Evolutionary conservation across 2,888 invertebrate genomes (phyloP), one percentile per base, ranked within the genome.

Genomic region (Pseudoips prasinana): DNA sequence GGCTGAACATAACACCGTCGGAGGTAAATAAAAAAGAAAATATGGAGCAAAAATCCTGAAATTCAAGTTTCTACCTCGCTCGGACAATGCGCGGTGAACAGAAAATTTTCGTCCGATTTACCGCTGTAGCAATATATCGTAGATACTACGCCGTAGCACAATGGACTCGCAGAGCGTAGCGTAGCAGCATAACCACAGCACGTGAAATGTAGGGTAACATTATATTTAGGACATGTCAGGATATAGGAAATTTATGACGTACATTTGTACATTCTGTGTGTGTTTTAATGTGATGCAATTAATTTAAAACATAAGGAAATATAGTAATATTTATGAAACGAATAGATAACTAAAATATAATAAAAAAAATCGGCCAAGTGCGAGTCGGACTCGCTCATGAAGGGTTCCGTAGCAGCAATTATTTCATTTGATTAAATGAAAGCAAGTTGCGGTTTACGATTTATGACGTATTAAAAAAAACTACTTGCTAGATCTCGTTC

Each of bases 61-160:
- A 59, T 35, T 39, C 25, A 42, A 48, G 38, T 40, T 39, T 34
- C 33, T 30, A 43, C 43, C 42, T 2, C 14, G 14, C 14, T 45
- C 33, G 52, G 49, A 57, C 64, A 62, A 54, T 49, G 49, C 44
- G 30, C 41, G 40, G 31, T 35, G 48, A 47, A 55, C 54, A 47
- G 54, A 58, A 66, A 58, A 55, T 63, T 60, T 63, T 61, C 52
- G 49, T 51, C 46, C 52, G 53, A 63, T 64, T 56, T 60, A 54
- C 51, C 54, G 50, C 49, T 49, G 58, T 60, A 60, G 56, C 52
- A 51, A 64, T 64, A 58, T 60, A 54, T 61, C 58, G 57, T 60
- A 62, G 58, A 39, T 39, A 35, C 64, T 67, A 64, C 67, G 58
- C 36, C 61, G 74, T 72, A 72, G 70, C 61, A 66, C 69, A 67